These are phyloP conservation scores for Pipistrellus pipistrellus DNA, from an alignment of 2,797 vertebrate genomes.

Conservation along the genomic window DNA sequence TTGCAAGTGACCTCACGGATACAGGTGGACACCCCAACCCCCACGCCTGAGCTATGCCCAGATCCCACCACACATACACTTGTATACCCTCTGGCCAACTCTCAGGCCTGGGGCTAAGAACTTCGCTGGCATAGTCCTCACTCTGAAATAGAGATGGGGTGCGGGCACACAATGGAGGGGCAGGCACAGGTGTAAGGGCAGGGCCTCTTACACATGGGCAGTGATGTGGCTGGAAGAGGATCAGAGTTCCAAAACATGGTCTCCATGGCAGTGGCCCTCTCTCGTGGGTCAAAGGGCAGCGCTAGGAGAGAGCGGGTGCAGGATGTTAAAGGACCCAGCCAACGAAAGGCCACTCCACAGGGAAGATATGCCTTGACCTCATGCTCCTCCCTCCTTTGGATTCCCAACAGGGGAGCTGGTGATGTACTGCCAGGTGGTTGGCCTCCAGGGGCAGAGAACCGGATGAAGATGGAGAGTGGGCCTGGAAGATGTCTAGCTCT, in stretches of 20 bases:
- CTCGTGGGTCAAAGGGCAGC: neutral
- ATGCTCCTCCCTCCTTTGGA: neutral
- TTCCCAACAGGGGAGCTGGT: neutral
- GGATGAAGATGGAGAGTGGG: neutral
- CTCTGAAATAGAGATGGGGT: neutral
- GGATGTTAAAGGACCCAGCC: neutral
- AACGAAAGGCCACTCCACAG: neutral
- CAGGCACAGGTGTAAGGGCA: neutral
- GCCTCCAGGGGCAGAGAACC: neutral
- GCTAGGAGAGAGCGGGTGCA: neutral
- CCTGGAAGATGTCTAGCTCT: neutral
- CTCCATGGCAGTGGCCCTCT: neutral
- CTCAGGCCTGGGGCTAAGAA: neutral
- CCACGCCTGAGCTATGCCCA: neutral
- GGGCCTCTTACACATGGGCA: neutral
- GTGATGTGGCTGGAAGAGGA: neutral
- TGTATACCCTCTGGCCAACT: neutral
- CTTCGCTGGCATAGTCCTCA: rapidly evolving
- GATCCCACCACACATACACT: neutral
- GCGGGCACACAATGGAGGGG: neutral
- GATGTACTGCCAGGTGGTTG: neutral
- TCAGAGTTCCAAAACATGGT: no score
- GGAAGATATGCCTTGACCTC: neutral
- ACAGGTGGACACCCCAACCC: no score
- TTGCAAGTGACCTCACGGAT: neutral